Base-by-base conservation (phyloP, 2,888 invertebrate genomes). In the Drosophila testacea region DNA sequence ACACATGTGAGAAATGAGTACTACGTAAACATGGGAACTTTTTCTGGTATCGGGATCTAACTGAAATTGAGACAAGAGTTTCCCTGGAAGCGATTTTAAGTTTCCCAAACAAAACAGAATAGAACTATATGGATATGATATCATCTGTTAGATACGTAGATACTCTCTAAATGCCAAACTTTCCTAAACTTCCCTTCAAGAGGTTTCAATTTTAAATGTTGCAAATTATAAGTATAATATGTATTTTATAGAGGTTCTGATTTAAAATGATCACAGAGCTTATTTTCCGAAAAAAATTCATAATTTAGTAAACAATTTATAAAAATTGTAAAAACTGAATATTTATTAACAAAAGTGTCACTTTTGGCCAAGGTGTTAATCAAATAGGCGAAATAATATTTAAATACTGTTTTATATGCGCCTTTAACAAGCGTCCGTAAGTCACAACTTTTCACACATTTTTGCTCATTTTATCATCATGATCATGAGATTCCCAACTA, bases 1-100 rank as follows among this genome's bases (percentile, higher is more conserved):
- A 44, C 32, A 57, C 59, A 28, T 64, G 59, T 59, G 64, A n/a
- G 56, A 42, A 63, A 16, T 30, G 48, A 13, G 56, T 34, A 48
- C 46, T 34, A 48, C 46, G 10, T 60, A 51, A 51, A 42, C 50
- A 51, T 42, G 22, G 7, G 4, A 51, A 42, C 10, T 41, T 32
- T 39, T 41, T 2, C 32, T 10, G 16, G 54, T 54, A 41, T 30
- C 39, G 13, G 27, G 44, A 36, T 36, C 36, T 10, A 36, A 11
- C 36, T 6, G 13, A 28, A 32, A 51, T n/a, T 30, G 4, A 28
- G 1, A 27, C 44, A 4, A 28, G 9, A 46, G 0, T n/a, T 55
- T 11, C 32, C 42, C 32, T 32, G 32, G 6, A 1, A 32, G 6
- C 32, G 16, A 16, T 16, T 16, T 16, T 16, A 16, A 16, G 16